These are phyloP conservation scores for Hyppa rectilinea DNA, from an alignment of 2,888 invertebrate genomes.

Conservation along the genomic window DNA sequence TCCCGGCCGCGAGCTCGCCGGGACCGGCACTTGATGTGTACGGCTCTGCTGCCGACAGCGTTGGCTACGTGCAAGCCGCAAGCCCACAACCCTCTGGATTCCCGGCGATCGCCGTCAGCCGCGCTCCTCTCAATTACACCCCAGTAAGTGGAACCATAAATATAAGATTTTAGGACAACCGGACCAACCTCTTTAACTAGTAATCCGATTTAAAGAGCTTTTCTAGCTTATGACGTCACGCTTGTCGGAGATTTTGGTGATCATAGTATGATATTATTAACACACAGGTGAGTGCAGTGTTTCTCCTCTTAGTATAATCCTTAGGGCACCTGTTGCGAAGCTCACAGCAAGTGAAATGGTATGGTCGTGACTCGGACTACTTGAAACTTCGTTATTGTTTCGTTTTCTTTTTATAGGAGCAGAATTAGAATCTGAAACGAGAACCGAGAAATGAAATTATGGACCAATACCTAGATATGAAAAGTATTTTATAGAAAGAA, in stretches of 20 bases:
- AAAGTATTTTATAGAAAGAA: conserved; percentile 70
- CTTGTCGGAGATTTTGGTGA: conserved; percentile 27
- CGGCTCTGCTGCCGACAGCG: conserved; percentile 96
- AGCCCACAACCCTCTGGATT: conserved; percentile 99
- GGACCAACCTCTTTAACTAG: neutral
- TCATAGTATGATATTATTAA: conserved; percentile 34
- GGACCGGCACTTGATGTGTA: conserved; percentile 98
- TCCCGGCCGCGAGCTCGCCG: conserved; percentile 98
- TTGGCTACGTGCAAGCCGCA: conserved; percentile 98
- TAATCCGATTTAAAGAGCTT: conserved; percentile 12
- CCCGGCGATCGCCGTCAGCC: conserved; percentile 98
- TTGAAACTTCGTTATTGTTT: conserved; percentile 29
- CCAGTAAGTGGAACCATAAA: conserved; percentile 92
- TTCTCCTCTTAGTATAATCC: conserved; percentile 34
- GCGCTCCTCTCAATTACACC: conserved; percentile 97
- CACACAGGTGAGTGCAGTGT: conserved; percentile 25
- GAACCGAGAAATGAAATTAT: conserved; percentile 48
- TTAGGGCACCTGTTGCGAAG: conserved; percentile 54
- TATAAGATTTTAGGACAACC: conserved; percentile 1
- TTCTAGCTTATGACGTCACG: conserved; percentile 31
- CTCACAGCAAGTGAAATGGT: conserved; percentile 36
- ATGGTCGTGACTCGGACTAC: conserved; percentile 21
- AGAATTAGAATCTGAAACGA: conserved; percentile 35
- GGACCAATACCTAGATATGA: conserved; percentile 61
- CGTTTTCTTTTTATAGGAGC: conserved; percentile 20